Conservation (phyloP, 2,797 vertebrate species). For the Ambastaia sidthimunki region DNA sequence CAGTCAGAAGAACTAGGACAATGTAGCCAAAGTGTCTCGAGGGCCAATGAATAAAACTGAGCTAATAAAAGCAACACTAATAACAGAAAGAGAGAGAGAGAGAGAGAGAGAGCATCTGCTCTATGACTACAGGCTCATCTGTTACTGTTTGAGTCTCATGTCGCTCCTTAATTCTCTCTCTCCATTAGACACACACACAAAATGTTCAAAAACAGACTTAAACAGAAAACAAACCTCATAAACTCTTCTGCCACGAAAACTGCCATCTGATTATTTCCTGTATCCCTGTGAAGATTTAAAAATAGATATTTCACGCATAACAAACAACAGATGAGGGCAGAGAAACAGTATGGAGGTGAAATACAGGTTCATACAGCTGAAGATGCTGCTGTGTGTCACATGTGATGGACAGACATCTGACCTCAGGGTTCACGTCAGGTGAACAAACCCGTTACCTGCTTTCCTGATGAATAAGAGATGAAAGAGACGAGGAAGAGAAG, state of each 20-base stretch:
- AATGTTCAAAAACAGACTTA: neutral
- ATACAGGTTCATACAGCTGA: conserved; percentile 27
- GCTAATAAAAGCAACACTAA: neutral
- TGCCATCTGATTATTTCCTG: neutral
- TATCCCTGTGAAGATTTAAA: neutral
- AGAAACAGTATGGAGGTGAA: conserved; percentile 3
- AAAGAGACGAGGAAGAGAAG: neutral
- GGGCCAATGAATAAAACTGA: neutral
- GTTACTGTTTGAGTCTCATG: neutral
- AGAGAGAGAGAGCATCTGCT: neutral
- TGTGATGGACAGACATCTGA: neutral
- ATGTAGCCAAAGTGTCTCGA: neutral
- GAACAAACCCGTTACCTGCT: conserved; percentile 5
- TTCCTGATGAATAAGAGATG: neutral
- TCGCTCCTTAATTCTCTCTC: neutral
- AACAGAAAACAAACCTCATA: neutral
- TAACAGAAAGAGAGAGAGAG: neutral
- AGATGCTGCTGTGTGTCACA: conserved; percentile 14
- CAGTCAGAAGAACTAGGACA: neutral
- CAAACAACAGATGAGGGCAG: neutral
- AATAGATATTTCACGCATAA: neutral
- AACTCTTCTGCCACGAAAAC: neutral
- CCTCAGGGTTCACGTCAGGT: conserved; percentile 13
- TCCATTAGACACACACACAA: conserved; percentile 6
- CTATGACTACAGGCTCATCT: conserved; percentile 9